phyloP scores from a whole-genome alignment of 2,797 vertebrate species.

The Schizopygopsis malacanthus region DNA sequence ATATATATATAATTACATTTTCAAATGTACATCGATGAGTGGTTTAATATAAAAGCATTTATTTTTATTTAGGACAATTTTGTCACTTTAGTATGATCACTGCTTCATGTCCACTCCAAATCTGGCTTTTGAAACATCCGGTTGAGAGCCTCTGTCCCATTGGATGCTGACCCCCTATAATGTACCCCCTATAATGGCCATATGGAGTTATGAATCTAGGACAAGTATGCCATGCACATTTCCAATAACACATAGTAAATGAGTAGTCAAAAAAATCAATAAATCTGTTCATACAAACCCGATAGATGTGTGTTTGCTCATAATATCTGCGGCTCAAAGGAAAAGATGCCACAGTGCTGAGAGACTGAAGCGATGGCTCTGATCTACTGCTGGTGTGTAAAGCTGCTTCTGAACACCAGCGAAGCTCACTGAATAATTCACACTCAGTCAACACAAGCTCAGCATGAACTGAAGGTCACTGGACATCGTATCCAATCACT shows the following conservation, averaged over 20 bases:
- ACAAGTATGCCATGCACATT: constrained; percentile 12
- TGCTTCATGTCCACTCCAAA: background rate
- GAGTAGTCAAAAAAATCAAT: constrained; percentile 10
- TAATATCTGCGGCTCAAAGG: background rate
- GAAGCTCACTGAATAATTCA: constrained; percentile 49
- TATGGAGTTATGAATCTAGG: constrained; percentile 21
- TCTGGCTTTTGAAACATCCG: background rate
- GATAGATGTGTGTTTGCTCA: background rate
- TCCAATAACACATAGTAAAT: background rate
- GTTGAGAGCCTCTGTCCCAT: constrained; percentile 26
- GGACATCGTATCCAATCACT: background rate
- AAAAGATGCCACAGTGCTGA: background rate
- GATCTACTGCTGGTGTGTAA: background rate
- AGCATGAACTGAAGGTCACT: constrained; percentile 32
- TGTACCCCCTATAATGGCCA: background rate
- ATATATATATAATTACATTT: background rate
- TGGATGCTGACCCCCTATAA: background rate
- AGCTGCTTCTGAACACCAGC: constrained; percentile 15
- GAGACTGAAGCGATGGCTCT: background rate
- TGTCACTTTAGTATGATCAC: background rate
- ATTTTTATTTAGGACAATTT: background rate
- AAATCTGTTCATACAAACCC: constrained; percentile 12
- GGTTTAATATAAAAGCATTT: background rate
- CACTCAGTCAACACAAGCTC: constrained; percentile 1
- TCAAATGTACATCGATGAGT: background rate